phyloP scores from a whole-genome alignment of 1,140 invertebrate species.

The Holcopasites calliopsidis region DNA sequence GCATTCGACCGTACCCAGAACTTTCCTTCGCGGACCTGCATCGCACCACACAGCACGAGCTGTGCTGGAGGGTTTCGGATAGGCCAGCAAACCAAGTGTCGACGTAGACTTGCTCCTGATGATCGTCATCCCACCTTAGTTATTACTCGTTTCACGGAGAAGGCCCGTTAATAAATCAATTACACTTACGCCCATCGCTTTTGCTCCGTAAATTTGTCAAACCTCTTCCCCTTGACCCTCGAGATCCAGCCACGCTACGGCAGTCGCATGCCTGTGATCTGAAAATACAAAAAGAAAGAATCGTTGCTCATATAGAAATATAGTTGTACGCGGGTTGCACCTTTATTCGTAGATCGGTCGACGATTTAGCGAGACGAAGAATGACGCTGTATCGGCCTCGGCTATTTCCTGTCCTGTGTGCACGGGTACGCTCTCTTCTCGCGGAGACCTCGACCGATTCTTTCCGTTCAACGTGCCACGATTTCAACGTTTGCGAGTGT shows the following conservation, averaged over 20 bases:
- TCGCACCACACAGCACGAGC: conserved; percentile 13
- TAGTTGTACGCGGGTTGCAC: no score
- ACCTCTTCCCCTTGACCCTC: conserved; percentile 20
- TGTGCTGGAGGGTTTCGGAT: background rate
- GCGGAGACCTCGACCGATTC: conserved; percentile 47
- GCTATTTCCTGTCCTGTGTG: conserved; percentile 62
- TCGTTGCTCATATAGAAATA: background rate
- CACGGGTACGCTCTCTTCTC: background rate
- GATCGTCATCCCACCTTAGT: no score
- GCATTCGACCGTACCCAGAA: conserved; percentile 51
- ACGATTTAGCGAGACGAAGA: conserved; percentile 27
- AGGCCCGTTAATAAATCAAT: no score
- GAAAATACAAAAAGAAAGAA: background rate
- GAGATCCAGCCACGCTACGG: conserved; percentile 3
- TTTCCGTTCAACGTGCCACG: background rate
- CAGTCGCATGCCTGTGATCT: conserved; percentile 25
- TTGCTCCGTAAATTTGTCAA: background rate
- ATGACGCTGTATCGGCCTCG: conserved; percentile 60
- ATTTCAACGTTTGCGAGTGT: background rate
- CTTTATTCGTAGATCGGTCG: background rate
- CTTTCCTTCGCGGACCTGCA: conserved; percentile 44
- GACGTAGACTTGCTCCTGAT: no score
- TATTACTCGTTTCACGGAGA: no score
- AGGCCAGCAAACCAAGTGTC: background rate
- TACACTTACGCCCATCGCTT: conserved; percentile 21